Conservation (phyloP, 2,888 invertebrate genomes). For the Epistrophe eligans region DNA sequence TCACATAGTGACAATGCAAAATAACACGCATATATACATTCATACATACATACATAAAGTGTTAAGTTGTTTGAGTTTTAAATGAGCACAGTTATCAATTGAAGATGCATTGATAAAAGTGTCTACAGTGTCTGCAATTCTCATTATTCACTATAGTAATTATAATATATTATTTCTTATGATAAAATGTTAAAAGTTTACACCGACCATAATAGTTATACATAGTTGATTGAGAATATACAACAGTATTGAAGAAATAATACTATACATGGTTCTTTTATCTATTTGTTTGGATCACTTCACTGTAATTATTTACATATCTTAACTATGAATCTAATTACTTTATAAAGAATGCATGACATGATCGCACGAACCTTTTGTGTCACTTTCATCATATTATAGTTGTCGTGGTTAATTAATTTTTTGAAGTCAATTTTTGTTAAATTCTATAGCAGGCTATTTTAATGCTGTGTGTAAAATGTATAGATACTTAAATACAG, state of each 20-base stretch:
- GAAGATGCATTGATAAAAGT: constrained; percentile 15
- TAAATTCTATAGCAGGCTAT: too few relatives aligned
- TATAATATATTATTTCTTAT: not conserved
- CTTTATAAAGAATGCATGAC: not conserved
- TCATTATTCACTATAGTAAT: not conserved
- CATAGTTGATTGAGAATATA: not conserved
- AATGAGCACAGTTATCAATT: constrained; percentile 10
- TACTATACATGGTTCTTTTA: not conserved
- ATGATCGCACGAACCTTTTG: not conserved
- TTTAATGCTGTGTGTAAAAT: too few relatives aligned
- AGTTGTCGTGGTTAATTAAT: not conserved
- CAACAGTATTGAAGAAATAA: not conserved
- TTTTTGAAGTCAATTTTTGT: too few relatives aligned
- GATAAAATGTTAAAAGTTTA: not conserved
- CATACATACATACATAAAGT: not conserved
- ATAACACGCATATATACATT: not conserved
- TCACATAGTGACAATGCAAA: constrained; percentile 10
- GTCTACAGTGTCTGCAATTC: not conserved
- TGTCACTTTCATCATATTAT: not conserved
- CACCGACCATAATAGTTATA: not conserved
- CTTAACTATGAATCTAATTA: not conserved
- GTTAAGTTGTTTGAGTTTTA: not conserved
- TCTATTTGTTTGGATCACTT: not conserved
- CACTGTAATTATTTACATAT: not conserved
- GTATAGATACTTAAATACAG: too few relatives aligned